A percentile compares a stretch with the other conserved stretches of the same genome.
These are phyloP conservation scores for Lordiphosa andalusiaca DNA, from an alignment of 2,888 invertebrate species.

Conservation along the genomic window DNA sequence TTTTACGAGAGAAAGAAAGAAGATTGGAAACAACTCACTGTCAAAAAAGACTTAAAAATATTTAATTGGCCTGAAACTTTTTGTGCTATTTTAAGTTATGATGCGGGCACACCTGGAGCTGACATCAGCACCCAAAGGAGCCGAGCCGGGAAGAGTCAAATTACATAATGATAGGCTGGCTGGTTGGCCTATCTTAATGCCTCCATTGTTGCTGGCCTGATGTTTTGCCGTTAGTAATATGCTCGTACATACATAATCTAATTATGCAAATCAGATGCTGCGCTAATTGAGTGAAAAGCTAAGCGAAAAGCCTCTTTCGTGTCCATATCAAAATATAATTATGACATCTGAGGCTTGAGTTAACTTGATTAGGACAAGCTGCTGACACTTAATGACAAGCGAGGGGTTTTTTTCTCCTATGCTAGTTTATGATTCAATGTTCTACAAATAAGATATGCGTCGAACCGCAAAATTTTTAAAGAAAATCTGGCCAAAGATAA, in stretches of 20 bases:
- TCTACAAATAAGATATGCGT: too few relatives aligned
- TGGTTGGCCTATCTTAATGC: slow-evolving; percentile 33
- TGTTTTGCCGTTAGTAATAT: slow-evolving; percentile 46
- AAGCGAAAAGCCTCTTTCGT: too few relatives aligned
- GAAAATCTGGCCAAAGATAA: too few relatives aligned
- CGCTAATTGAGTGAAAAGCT: slow-evolving; percentile 56
- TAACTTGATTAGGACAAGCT: too few relatives aligned
- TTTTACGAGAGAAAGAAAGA: slow-evolving; percentile 27
- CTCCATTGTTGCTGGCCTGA: slow-evolving; percentile 25
- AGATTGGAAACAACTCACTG: too few relatives aligned
- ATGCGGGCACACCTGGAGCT: slow-evolving; percentile 46
- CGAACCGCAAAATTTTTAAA: too few relatives aligned
- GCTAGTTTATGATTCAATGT: too few relatives aligned
- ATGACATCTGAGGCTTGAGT: too few relatives aligned
- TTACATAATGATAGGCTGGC: slow-evolving; percentile 60
- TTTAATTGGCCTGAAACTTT: slow-evolving; percentile 53
- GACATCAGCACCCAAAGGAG: slow-evolving; percentile 63
- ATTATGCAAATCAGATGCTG: slow-evolving; percentile 64
- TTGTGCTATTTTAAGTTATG: slow-evolving; percentile 67
- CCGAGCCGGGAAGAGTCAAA: slow-evolving; percentile 44
- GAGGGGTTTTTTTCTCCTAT: too few relatives aligned
- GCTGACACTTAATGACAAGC: too few relatives aligned
- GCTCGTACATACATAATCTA: too few relatives aligned
- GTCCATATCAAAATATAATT: too few relatives aligned
- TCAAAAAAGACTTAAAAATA: slow-evolving; percentile 45